phyloP scores from a whole-genome alignment of 2,888 invertebrate genomes.

The Platycnemis pennipes region DNA sequence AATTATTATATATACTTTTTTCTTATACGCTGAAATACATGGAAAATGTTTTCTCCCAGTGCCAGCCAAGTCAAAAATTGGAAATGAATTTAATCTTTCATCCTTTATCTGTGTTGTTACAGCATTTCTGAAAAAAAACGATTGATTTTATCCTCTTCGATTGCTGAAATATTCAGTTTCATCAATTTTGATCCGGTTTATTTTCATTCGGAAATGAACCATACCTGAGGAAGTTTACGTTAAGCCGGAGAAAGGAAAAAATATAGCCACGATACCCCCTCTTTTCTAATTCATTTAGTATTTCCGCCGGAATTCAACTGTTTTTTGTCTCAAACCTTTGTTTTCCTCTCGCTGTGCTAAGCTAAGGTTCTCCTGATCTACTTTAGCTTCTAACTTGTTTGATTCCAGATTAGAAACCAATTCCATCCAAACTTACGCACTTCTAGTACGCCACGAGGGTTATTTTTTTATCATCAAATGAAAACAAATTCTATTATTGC shows the following conservation, averaged over 20 bases:
- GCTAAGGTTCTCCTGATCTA: too few species aligned
- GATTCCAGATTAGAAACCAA: too few species aligned
- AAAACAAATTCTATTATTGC: too few species aligned
- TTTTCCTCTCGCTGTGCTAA: background rate
- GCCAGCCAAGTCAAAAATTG: background rate
- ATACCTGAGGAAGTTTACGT: background rate
- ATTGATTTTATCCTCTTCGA: background rate
- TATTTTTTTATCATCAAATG: too few species aligned
- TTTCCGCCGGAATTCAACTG: background rate
- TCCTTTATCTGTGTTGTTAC: background rate
- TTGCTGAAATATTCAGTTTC: conserved; percentile 47
- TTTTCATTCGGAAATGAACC: conserved; percentile 40
- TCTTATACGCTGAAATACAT: background rate
- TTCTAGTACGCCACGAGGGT: too few species aligned
- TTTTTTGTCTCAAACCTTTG: background rate
- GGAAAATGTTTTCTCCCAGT: background rate
- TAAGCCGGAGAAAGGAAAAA: background rate
- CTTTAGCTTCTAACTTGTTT: too few species aligned
- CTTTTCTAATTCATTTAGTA: background rate
- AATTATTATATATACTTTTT: too few species aligned
- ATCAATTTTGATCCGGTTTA: background rate
- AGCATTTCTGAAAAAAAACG: background rate
- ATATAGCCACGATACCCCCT: background rate
- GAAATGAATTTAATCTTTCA: background rate
- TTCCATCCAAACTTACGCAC: too few species aligned